These are phyloP conservation scores for Micromesistius poutassou DNA, from an alignment of 2,797 vertebrate genomes.

Conservation along the genomic window DNA sequence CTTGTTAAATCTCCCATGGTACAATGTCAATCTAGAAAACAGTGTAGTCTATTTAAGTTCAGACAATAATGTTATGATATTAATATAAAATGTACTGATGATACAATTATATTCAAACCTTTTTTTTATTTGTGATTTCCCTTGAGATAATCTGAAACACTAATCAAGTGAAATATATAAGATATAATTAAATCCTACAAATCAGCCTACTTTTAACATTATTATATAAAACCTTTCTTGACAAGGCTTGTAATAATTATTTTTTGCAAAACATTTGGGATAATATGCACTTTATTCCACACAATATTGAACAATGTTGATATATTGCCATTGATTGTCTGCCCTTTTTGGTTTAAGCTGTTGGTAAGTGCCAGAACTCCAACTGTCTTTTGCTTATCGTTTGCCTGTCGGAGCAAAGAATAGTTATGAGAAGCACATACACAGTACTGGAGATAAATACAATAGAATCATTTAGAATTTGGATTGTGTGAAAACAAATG, in stretches of 20 bases:
- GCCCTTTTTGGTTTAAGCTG: slow-evolving; percentile 55
- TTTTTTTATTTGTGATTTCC: not conserved
- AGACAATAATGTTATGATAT: not conserved
- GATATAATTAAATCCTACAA: slow-evolving; percentile 6
- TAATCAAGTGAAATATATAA: not conserved
- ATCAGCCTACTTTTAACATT: slow-evolving; percentile 1
- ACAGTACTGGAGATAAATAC: not conserved
- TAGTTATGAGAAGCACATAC: not conserved
- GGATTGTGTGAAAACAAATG: not conserved
- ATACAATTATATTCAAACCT: not conserved
- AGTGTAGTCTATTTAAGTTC: not conserved
- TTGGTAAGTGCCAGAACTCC: slow-evolving; percentile 28
- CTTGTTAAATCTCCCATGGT: not conserved
- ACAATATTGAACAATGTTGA: slow-evolving; percentile 60
- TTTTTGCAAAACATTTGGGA: not conserved
- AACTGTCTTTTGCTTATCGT: slow-evolving; percentile 1
- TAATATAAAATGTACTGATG: not conserved
- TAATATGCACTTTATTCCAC: slow-evolving; percentile 23
- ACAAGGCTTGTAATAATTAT: not conserved
- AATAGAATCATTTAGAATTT: not conserved
- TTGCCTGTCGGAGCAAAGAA: not conserved
- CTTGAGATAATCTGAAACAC: not conserved
- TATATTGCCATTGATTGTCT: slow-evolving; percentile 58
- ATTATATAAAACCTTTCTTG: slow-evolving; percentile 5
- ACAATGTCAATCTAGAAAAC: not conserved